Conservation (phyloP, 2,797 vertebrate species). For the Trachops cirrhosus region DNA sequence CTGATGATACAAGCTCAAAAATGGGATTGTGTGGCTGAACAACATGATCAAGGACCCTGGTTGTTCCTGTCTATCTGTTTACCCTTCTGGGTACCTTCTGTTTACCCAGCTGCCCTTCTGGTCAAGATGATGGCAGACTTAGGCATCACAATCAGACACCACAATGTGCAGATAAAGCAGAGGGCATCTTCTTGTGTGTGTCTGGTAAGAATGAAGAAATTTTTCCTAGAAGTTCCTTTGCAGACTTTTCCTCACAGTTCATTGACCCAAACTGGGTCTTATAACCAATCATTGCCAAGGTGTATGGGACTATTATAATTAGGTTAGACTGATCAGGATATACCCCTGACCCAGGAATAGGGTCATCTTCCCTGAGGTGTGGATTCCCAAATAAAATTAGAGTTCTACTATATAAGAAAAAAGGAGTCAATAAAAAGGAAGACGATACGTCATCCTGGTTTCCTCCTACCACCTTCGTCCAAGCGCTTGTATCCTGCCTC, state of each 20-base stretch:
- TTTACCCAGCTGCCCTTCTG: neutral
- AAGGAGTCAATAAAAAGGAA: neutral
- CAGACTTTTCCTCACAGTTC: neutral
- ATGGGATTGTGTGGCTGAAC: neutral
- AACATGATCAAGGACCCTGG: neutral
- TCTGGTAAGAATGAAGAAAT: neutral
- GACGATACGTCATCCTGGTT: neutral
- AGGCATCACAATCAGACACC: neutral
- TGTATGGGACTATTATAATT: neutral
- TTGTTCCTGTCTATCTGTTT: neutral
- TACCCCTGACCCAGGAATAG: neutral
- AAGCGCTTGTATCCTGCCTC: neutral
- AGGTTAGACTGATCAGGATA: neutral
- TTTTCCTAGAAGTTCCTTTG: neutral
- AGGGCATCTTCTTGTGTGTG: neutral
- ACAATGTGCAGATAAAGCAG: neutral
- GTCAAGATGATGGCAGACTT: neutral
- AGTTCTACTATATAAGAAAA: neutral
- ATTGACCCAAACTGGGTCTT: neutral
- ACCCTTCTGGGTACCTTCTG: neutral
- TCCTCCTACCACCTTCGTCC: neutral
- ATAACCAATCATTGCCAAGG: neutral
- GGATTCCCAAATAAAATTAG: neutral
- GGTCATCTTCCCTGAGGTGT: neutral
- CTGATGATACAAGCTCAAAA: neutral